Conservation (phyloP, 2,888 invertebrate genomes). For the Lacanobia wlatinum region DNA sequence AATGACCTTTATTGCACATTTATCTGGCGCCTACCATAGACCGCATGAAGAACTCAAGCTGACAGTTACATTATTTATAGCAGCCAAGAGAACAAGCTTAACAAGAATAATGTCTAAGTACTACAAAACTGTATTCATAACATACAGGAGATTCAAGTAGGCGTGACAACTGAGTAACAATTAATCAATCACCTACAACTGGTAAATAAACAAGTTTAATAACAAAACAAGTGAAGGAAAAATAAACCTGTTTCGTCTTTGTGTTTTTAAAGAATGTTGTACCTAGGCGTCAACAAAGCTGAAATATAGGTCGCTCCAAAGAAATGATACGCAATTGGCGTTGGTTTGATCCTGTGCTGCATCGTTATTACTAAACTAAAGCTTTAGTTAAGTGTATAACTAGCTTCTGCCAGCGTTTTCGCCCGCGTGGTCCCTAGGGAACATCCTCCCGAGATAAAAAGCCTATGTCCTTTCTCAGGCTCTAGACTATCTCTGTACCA, state of each 20-base stretch:
- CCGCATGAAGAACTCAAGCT: neutral
- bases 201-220: neutral
- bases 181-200: conserved; percentile 2
- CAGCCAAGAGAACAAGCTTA: neutral
- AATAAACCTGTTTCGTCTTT: conserved; percentile 3
- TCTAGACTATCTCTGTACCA: too few relatives aligned
- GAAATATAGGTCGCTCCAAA: too few relatives aligned
- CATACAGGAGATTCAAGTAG: neutral
- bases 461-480: too few relatives aligned
- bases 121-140: neutral
- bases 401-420: too few relatives aligned
- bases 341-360: too few relatives aligned
- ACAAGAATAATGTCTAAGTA: neutral
- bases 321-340: too few relatives aligned
- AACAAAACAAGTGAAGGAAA: conserved; percentile 10
- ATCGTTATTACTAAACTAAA: too few relatives aligned
- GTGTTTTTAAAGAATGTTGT: neutral
- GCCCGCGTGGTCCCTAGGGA: too few relatives aligned
- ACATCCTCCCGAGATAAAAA: too few relatives aligned
- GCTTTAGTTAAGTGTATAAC: too few relatives aligned
- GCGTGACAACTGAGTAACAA: neutral
- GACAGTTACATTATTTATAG: neutral
- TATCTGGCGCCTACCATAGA: too few relatives aligned
- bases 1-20: too few relatives aligned
- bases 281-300: neutral